Conservation (phyloP, 2,888 invertebrate genomes). For the Baccha elongata region DNA sequence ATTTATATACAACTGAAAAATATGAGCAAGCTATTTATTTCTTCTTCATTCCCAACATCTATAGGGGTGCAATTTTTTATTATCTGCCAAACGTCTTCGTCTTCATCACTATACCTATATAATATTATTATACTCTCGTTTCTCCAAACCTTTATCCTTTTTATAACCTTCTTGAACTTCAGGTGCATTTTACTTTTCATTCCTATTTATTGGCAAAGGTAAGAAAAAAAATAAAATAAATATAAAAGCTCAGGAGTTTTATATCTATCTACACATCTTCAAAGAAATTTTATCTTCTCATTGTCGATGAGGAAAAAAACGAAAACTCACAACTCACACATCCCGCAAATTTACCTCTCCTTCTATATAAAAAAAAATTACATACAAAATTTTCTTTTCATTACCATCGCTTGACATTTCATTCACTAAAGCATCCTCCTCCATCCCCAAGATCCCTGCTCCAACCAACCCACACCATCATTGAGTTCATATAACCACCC, state of each 20-base stretch:
- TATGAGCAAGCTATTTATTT: constrained; percentile 13
- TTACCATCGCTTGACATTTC: constrained; percentile 63
- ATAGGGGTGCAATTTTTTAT: constrained; percentile 50
- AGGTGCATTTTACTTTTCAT: constrained; percentile 44
- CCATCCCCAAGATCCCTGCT: neutral
- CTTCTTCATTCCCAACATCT: neutral
- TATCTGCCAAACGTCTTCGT: constrained; percentile 27
- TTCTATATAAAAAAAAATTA: constrained; percentile 44
- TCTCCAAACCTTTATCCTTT: neutral
- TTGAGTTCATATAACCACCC: constrained; percentile 5
- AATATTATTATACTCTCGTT: neutral
- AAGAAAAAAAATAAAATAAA: constrained; percentile 6
- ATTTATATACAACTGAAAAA: no score
- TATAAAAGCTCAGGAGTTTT: constrained; percentile 16
- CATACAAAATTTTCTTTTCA: constrained; percentile 68
- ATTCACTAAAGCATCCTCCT: constrained; percentile 42
- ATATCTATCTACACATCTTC: neutral
- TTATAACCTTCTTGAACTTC: constrained; percentile 17
- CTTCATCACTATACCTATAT: neutral
- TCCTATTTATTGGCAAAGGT: constrained; percentile 26
- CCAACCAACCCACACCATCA: neutral
- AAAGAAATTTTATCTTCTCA: constrained; percentile 59
- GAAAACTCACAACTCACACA: neutral
- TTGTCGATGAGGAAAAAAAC: constrained; percentile 36
- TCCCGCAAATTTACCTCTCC: neutral